phyloP scores from a whole-genome alignment of 2,113 vertebrate species.

The Apistogramma diplotaenia region DNA sequence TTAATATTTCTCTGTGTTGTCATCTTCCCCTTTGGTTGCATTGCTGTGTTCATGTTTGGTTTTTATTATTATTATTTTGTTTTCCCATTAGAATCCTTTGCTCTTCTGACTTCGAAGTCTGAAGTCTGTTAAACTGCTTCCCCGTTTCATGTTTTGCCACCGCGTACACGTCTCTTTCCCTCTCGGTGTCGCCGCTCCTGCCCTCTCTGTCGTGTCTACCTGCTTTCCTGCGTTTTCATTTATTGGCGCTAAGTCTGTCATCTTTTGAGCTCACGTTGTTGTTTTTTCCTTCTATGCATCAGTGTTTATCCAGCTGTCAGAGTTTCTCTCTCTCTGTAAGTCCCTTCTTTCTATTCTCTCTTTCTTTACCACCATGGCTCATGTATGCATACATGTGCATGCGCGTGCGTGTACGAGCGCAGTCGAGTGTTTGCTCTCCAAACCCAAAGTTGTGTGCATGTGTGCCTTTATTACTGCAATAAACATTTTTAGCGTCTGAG shows the following conservation, averaged over 20 bases:
- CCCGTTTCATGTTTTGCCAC: neutral
- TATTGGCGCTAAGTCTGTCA: constrained; percentile 33
- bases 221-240: neutral
- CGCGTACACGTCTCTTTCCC: neutral
- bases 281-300: constrained; percentile 57
- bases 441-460: neutral
- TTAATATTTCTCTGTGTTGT: neutral
- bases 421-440: constrained; percentile 19
- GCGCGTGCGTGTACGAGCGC: constrained; percentile 16
- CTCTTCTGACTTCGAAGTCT: neutral
- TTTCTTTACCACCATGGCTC: constrained; percentile 5
- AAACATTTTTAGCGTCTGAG: constrained; percentile 38
- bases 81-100: constrained; percentile 33
- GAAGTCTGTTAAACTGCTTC: neutral
- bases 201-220: constrained; percentile 1
- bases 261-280: constrained; percentile 51
- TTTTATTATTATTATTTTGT: constrained; percentile 13
- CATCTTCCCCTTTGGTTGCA: neutral
- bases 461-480: constrained; percentile 20
- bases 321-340: constrained; percentile 76
- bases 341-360: constrained; percentile 51
- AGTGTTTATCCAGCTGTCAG: constrained; percentile 77
- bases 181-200: neutral
- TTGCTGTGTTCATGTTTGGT: neutral
- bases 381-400: neutral